These are phyloP conservation scores for Urosaurus nigricauda DNA, from an alignment of 2,797 vertebrate genomes.

Conservation along the genomic window DNA sequence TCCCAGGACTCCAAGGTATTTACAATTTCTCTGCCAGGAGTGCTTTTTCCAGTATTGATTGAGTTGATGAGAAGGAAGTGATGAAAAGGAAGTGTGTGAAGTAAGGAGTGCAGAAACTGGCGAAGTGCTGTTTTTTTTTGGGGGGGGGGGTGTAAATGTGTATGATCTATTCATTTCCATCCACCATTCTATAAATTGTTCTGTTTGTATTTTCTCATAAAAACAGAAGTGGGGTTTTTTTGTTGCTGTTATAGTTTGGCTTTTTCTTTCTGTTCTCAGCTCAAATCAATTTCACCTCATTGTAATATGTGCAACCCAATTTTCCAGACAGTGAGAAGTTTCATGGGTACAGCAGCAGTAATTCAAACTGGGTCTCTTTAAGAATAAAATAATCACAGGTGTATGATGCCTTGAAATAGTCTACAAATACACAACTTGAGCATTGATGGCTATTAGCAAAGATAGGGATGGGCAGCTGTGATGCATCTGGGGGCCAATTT, in stretches of 20 bases:
- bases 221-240: background rate
- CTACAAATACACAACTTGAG: background rate
- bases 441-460: too few species aligned
- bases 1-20: slow-evolving; percentile 2
- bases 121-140: too few species aligned
- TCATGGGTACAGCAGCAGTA: background rate
- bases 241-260: too few species aligned
- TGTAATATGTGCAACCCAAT: background rate
- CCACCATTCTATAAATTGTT: background rate
- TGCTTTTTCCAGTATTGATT: background rate
- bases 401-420: background rate
- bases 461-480: too few species aligned
- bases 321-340: background rate
- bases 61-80: background rate
- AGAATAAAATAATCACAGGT: background rate
- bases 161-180: background rate
- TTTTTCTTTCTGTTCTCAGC: background rate
- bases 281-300: background rate
- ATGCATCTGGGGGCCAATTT: background rate
- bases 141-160: too few species aligned
- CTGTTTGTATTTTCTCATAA: background rate
- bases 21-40: background rate
- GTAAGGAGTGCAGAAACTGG: too few species aligned
- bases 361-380: background rate
- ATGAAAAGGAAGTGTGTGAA: background rate